Evolutionary conservation across 2,888 invertebrate species (phyloP).

Genomic region (Drosophila birchii): DNA sequence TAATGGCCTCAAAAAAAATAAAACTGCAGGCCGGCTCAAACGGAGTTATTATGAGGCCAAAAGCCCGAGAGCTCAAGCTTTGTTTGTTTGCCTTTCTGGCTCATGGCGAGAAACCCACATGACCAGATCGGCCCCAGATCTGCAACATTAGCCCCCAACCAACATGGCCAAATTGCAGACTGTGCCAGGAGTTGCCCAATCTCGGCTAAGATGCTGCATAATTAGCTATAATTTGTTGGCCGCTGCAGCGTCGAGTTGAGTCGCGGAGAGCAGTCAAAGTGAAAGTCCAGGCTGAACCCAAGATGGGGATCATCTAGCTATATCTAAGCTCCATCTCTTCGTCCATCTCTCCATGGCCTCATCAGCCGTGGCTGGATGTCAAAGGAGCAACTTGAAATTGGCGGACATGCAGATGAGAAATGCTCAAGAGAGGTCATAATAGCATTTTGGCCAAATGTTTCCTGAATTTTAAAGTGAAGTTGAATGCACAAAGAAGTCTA

Average conservation of each 20-base stretch:
- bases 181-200: conserved; percentile 71
- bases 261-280: conserved; percentile 46
- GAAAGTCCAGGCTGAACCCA: conserved; percentile 60
- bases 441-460: conserved; percentile 3
- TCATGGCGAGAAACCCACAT: conserved; percentile 48
- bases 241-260: background rate
- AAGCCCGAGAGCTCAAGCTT: conserved; percentile 22
- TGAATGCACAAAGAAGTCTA: no score
- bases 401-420: conserved; percentile 24
- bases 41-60: conserved; percentile 39
- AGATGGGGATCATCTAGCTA: conserved; percentile 37
- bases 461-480: background rate
- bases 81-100: conserved; percentile 42
- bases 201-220: conserved; percentile 75
- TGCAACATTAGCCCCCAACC: conserved; percentile 44
- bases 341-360: conserved; percentile 1
- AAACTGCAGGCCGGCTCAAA: conserved; percentile 57
- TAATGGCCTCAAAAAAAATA: conserved; percentile 52
- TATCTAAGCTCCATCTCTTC: conserved; percentile 24
- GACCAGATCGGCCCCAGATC: conserved; percentile 45
- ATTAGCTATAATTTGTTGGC: conserved; percentile 71
- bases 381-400: conserved; percentile 36
- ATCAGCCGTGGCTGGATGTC: conserved; percentile 28
- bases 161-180: conserved; percentile 70
- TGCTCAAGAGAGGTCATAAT: conserved; percentile 12